These are phyloP conservation scores for Geopemphigus sp. DNA, from an alignment of 1,140 invertebrate genomes.

Conservation along the genomic window DNA sequence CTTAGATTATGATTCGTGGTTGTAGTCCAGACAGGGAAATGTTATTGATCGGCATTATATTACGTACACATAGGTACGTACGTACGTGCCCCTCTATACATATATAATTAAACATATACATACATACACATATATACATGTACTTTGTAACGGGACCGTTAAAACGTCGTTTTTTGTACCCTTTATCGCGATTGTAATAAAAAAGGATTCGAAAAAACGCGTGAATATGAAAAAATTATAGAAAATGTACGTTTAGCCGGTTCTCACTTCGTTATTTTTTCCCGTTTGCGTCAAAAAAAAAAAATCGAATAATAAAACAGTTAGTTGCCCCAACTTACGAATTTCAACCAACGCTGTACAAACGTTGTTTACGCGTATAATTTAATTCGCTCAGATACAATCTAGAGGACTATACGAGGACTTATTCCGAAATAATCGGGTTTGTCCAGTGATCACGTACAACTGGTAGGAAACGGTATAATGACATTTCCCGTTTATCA, in stretches of 20 bases:
- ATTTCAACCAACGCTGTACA: background rate
- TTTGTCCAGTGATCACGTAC: background rate
- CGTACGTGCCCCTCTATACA: no score
- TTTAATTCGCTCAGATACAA: background rate
- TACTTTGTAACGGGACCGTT: no score
- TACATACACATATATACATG: no score
- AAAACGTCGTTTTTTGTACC: no score
- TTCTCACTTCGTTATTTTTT: background rate
- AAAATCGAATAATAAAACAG: background rate
- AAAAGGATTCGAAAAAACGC: background rate
- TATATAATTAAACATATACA: no score
- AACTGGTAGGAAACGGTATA: background rate
- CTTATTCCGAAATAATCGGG: background rate
- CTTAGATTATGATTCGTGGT: no score
- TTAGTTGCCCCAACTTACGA: background rate
- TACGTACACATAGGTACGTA: no score
- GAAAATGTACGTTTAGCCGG: background rate
- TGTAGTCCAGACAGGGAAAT: no score
- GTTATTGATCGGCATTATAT: no score
- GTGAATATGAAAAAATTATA: background rate
- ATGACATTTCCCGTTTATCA: conserved; percentile 3
- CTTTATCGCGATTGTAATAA: background rate
- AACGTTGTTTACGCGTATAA: background rate
- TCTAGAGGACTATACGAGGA: background rate
- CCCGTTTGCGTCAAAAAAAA: background rate